Base-by-base conservation (phyloP, 1,140 invertebrate genomes). In the Hyposmocoma kahamanoa region DNA sequence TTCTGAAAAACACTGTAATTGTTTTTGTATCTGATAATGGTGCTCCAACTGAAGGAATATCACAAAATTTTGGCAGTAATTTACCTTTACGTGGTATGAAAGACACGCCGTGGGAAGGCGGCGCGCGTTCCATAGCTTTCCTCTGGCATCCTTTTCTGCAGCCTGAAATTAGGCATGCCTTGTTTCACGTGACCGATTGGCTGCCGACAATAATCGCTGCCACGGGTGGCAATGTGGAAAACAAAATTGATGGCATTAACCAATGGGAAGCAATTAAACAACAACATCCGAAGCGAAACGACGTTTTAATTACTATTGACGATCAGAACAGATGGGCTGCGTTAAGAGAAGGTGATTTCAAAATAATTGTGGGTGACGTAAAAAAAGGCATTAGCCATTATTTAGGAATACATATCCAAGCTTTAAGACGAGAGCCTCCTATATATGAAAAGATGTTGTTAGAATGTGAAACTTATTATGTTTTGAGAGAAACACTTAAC, bases 171-270 rank as follows among this genome's bases (percentile, higher is more conserved):
- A 95, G 13, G 92, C 89, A 91, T 50, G 89, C 95, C 32, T 78
- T 97, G 36, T 92, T 97, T 73, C 94, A 96, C 61, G 90, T 97
- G 4, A 89, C 89, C n/a, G 96, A 98, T 76, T 97, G 96, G 94
- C 72, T 98, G 26, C 96, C 96, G 0, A 97, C 96, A 0, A 79
- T 98, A 19, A 17, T 68, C 17, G 55, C 68, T 10, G 79, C 73
- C n/a, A 71, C 67, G 17, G 79, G 77, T 4, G 75, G 71, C 2
- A 38, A 47, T 45, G 18, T 77, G 5, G 34, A 51, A 36, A 55
- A 30, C 21, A 38, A 51, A 24, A 76, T 84, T 21, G 94, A 96
- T 78, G 95, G 95, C 0, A 56, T 91, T 1, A 88, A 93, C 62
- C 67, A 92, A 62, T 96, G 95, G 95, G 53, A 88, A n/a, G n/a